Percentiles rank a stretch among this genome's conserved stretches.
Evolutionary conservation across 2,113 vertebrate genomes (phyloP).

Genomic region (Sapayoa aenigma): DNA sequence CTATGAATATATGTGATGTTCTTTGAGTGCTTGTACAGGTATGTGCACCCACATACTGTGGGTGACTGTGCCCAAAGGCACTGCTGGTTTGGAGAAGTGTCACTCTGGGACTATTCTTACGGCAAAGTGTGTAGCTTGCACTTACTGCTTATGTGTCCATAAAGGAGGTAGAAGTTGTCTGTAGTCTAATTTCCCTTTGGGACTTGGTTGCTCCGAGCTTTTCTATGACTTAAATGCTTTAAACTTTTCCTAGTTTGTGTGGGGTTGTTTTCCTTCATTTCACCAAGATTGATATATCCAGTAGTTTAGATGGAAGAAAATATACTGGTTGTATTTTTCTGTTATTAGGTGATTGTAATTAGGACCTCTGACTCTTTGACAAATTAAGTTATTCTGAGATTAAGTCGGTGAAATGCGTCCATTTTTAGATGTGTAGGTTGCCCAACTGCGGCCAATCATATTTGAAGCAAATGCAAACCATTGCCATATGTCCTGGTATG

Average conservation of each 20-base stretch:
- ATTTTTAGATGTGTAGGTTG: not conserved
- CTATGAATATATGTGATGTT: not conserved
- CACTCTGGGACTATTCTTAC: not conserved
- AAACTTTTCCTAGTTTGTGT: not conserved
- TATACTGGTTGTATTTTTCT: not conserved
- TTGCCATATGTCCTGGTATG: not conserved
- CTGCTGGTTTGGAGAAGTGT: not conserved
- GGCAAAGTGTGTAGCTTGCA: not conserved
- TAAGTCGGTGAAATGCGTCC: not conserved
- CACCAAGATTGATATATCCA: not conserved
- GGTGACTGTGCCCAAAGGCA: not conserved
- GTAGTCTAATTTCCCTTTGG: not conserved
- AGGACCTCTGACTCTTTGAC: not conserved
- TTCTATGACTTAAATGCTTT: not conserved
- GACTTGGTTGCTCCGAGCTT: not conserved
- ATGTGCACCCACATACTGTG: not conserved
- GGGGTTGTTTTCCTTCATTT: not conserved
- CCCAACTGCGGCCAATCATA: not conserved
- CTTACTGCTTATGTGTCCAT: rapidly evolving
- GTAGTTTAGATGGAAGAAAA: not conserved
- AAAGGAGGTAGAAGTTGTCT: not conserved
- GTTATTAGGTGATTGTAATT: not conserved
- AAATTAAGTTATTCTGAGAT: not conserved
- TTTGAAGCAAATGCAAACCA: not conserved
- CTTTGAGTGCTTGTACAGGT: not conserved